Conservation (phyloP, 35 echinoderm and acorn worm species). For the Holothuria glaberrima region DNA sequence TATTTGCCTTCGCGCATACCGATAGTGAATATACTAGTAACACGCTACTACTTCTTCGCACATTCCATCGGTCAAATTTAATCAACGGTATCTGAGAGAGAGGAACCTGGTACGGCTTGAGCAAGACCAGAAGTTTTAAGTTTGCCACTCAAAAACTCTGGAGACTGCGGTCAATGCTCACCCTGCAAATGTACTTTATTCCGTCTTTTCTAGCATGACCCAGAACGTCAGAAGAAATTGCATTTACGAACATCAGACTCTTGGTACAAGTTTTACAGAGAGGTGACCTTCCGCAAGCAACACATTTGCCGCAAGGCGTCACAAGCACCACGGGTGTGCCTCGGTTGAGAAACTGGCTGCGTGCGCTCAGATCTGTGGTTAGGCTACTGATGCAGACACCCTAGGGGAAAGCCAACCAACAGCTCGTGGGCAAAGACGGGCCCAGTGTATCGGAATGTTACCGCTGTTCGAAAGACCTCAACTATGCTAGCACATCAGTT, state of each 20-base stretch:
- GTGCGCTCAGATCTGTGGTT: constrained; percentile 38
- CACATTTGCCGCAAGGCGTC: constrained; percentile 54
- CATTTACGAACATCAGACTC: constrained; percentile 18
- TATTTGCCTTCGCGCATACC: too few relatives aligned
- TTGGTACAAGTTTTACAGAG: not conserved
- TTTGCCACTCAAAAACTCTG: constrained; percentile 29
- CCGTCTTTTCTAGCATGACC: not conserved
- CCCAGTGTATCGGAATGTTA: constrained; percentile 40
- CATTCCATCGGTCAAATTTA: constrained; percentile 27
- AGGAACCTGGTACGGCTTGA: constrained; percentile 30
- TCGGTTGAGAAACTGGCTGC: constrained; percentile 23
- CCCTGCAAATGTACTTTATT: constrained; percentile 29
- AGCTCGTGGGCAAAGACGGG: constrained; percentile 32
- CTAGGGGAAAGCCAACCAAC: constrained; percentile 4
- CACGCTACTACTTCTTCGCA: not conserved
- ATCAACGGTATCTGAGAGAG: not conserved
- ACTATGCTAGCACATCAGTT: not conserved
- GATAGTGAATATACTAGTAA: too few relatives aligned
- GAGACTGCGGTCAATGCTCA: constrained; percentile 33
- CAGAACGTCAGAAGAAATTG: constrained; percentile 44
- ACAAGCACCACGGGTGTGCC: constrained; percentile 40
- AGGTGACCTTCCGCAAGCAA: constrained; percentile 49
- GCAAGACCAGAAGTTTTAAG: constrained; percentile 33
- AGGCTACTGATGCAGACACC: constrained; percentile 33
- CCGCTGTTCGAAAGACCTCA: not conserved